phyloP scores from a whole-genome alignment of 2,797 vertebrate species.

The Anisognathus igniventris region DNA sequence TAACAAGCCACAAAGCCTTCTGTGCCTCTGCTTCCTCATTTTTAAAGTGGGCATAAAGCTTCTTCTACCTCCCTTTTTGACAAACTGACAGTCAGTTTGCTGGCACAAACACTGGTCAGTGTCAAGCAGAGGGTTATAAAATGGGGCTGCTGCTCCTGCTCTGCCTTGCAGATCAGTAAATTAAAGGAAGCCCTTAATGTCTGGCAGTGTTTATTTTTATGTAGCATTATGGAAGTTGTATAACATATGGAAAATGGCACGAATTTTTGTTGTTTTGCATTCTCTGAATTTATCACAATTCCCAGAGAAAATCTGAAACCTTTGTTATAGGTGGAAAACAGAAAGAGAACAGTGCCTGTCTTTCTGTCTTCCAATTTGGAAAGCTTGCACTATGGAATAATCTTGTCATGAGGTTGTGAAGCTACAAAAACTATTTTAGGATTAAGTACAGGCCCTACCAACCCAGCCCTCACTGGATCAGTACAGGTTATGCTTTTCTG shows the following conservation, averaged over 20 bases:
- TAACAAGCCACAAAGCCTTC: background rate
- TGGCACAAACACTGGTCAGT: background rate
- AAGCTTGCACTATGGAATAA: slow-evolving; percentile 10
- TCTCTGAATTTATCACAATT: background rate
- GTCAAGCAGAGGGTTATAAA: background rate
- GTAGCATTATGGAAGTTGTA: background rate
- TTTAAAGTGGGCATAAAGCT: background rate
- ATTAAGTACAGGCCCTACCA: background rate
- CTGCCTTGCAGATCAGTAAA: background rate
- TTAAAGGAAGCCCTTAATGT: background rate
- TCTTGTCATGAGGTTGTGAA: background rate
- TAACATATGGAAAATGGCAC: background rate
- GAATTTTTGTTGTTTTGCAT: background rate
- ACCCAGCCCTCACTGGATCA: background rate
- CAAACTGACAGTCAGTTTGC: background rate
- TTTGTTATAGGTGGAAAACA: slow-evolving; percentile 13
- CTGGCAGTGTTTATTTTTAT: slow-evolving; percentile 21
- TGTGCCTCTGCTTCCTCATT: background rate
- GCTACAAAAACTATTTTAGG: slow-evolving; percentile 39
- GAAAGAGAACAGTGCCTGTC: background rate
- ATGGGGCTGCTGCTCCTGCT: background rate
- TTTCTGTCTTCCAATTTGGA: background rate
- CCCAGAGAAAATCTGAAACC: background rate
- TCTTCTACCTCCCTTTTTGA: background rate
- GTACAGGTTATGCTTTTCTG: background rate